These are phyloP conservation scores for Cecropterus lyciades DNA, from an alignment of 1,140 invertebrate species.

Conservation along the genomic window DNA sequence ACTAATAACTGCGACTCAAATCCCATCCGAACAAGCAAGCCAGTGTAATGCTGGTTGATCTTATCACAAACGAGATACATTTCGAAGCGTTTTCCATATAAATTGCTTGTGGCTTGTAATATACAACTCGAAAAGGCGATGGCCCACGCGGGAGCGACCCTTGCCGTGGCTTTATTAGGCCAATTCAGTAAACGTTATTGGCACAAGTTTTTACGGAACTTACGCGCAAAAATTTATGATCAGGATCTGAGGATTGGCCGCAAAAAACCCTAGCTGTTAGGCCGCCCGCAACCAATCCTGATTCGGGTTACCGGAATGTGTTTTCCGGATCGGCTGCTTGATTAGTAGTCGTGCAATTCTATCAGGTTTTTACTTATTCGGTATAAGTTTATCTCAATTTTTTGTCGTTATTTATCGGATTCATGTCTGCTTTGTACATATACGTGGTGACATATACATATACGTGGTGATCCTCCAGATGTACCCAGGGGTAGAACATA, in stretches of 20 bases:
- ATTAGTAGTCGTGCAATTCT: too few relatives aligned
- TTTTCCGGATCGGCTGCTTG: too few relatives aligned
- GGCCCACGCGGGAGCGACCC: conserved; percentile 60
- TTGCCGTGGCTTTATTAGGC: conserved; percentile 55
- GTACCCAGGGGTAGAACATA: too few relatives aligned
- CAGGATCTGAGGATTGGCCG: conserved; percentile 8
- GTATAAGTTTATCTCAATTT: too few relatives aligned
- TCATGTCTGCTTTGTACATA: too few relatives aligned
- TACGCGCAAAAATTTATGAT: conserved; percentile 28
- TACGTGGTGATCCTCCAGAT: too few relatives aligned
- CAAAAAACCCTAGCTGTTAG: conserved; percentile 7
- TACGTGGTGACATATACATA: too few relatives aligned
- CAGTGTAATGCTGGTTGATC: conserved; percentile 43
- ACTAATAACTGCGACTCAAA: conserved; percentile 22
- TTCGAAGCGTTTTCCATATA: conserved; percentile 73
- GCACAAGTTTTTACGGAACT: conserved; percentile 31
- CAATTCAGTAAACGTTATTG: conserved; percentile 53
- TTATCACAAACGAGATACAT: conserved; percentile 66
- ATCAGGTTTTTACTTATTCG: too few relatives aligned
- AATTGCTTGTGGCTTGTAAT: conserved; percentile 65
- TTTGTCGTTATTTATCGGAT: too few relatives aligned
- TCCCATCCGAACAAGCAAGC: conserved; percentile 15
- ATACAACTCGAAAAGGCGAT: conserved; percentile 59
- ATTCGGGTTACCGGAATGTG: too few relatives aligned
- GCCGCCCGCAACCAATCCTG: too few relatives aligned